Conservation (phyloP, 2,113 vertebrate genomes). For the Cyprinodon brontotheroides region DNA sequence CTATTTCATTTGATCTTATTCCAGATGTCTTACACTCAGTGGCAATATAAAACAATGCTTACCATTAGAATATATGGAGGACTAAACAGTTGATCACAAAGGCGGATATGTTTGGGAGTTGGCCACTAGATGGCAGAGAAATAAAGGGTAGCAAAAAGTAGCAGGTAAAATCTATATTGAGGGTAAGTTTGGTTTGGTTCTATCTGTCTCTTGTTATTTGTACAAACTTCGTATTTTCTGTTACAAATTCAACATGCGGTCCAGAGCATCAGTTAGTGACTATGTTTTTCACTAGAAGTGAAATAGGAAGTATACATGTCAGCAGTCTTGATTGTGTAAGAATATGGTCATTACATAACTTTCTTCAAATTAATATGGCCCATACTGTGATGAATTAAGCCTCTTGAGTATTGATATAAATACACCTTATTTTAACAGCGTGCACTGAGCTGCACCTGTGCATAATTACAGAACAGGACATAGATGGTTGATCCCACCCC, state of each 20-base stretch:
- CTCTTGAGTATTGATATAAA: neutral
- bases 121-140: constrained; percentile 6
- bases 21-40: neutral
- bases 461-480: neutral
- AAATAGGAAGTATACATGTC: neutral
- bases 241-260: neutral
- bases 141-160: neutral
- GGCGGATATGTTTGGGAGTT: neutral
- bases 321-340: neutral
- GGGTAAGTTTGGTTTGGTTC: too few relatives aligned
- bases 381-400: neutral
- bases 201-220: neutral
- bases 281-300: neutral
- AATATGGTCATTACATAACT: neutral
- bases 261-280: neutral
- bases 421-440: neutral
- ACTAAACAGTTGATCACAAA: neutral
- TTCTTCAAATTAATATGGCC: neutral
- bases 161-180: too few relatives aligned
- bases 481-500: neutral
- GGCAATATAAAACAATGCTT: neutral
- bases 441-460: neutral
- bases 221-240: neutral
- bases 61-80: neutral
- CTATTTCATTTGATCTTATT: neutral